A percentile compares a stretch with the other conserved stretches of the same genome.
Conservation (phyloP, 2,797 vertebrate genomes). For the Pantherophis alleghaniensis region DNA sequence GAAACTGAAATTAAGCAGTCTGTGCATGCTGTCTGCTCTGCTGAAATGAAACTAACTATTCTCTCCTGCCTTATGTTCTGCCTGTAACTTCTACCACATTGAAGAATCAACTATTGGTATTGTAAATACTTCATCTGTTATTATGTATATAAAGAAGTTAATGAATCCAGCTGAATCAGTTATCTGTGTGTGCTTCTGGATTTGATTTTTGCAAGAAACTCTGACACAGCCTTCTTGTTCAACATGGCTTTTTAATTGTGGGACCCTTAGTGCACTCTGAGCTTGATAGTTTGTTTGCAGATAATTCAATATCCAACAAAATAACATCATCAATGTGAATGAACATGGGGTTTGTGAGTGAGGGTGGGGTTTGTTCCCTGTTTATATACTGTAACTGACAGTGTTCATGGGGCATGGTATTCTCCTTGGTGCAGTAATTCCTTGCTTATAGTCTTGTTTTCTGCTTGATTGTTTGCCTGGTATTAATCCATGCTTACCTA, state of each 20-base stretch:
- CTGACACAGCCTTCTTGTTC: background rate
- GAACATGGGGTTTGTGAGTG: background rate
- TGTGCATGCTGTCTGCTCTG: too few species aligned
- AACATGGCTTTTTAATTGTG: background rate
- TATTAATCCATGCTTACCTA: background rate
- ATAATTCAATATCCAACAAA: background rate
- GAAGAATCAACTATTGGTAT: too few species aligned
- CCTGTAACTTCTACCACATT: too few species aligned
- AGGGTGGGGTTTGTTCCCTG: background rate
- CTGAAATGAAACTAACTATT: too few species aligned
- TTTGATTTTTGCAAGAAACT: too few species aligned
- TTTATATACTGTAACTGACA: background rate
- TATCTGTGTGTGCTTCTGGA: too few species aligned
- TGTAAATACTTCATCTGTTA: too few species aligned
- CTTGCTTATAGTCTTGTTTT: background rate
- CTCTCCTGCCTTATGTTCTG: too few species aligned
- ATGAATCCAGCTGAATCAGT: too few species aligned
- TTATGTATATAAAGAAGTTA: too few species aligned
- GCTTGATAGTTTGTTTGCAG: background rate
- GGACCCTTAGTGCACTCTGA: background rate
- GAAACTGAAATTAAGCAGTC: too few species aligned
- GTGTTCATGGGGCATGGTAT: background rate
- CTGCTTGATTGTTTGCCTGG: background rate
- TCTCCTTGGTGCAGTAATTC: background rate
- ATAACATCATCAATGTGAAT: background rate